Evolutionary conservation across 2,888 invertebrate genomes (phyloP).

Genomic region (Lamellibrachia satsuma): DNA sequence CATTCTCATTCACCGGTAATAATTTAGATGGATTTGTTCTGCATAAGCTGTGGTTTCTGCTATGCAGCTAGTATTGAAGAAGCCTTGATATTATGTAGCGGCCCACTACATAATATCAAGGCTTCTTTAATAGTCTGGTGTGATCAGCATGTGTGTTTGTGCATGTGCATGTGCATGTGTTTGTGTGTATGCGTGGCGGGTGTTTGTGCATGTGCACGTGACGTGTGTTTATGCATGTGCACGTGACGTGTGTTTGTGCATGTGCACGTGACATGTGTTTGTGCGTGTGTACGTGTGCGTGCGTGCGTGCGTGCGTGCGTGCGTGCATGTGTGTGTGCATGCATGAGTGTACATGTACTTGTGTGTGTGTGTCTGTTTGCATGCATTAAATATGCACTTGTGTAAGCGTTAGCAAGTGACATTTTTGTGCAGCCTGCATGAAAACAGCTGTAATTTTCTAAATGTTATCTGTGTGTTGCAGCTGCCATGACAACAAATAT

Average conservation of each 20-base stretch:
- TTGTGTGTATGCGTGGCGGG: neutral
- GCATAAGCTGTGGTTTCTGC: neutral
- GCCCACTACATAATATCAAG: neutral
- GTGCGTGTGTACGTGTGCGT: neutral
- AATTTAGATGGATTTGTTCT: neutral
- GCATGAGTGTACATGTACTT: neutral
- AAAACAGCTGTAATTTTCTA: conserved; percentile 7
- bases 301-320: neutral
- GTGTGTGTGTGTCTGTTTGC: neutral
- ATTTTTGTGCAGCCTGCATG: neutral
- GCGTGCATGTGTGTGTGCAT: neutral
- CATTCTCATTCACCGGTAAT: neutral
- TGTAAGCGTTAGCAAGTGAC: neutral
- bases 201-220: neutral
- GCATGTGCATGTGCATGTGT: neutral
- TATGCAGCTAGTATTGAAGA: neutral
- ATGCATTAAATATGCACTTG: neutral
- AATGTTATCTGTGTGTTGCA: neutral
- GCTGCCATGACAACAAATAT: conserved; percentile 1
- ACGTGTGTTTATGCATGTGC: neutral
- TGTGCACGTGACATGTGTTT: neutral
- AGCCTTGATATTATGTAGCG: neutral
- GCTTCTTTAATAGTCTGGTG: neutral
- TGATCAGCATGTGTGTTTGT: neutral
- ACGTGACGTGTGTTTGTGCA: neutral